Evolutionary conservation across 2,797 vertebrate species (phyloP), one percentile per base, ranked within the genome.

Genomic region (Orestias chungarensis): DNA sequence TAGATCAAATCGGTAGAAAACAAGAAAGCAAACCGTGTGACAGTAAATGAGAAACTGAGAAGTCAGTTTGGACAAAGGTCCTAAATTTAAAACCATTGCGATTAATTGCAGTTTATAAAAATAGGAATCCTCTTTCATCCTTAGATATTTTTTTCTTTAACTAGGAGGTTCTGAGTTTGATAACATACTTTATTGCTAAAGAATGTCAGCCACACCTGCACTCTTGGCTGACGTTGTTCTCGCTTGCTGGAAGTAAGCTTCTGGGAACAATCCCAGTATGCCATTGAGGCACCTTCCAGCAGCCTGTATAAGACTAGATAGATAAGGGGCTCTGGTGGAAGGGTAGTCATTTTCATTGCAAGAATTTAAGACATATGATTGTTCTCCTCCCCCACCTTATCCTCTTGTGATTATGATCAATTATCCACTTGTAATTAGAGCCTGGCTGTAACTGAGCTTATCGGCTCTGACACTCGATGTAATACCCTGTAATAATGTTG

Each of bases 401-500:
- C 82, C 87, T 88, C 86, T 87, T 85, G 82, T 89, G 88, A 91
- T 92, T 90, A 90, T 85, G 88, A 91, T 91, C 88, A 92, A 89
- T 93, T 93, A 92, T 91, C 83, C 87, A 87, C 82, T 91, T 86
- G 77, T 91, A 90, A 92, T 91, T 92, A 91, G 76, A 93, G 78
- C 79, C 82, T 89, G 79, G 81, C 88, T 91, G 84, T 89, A 88
- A 88, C 86, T 89, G 87, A 82, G 82, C 86, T 82, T 85, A 87
- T 87, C 74, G 80, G 83, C 81, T 75, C 80, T 88, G 82, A 83
- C 81, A 89, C 82, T 88, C 87, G 73, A 83, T 87, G 83, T 89
- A 90, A 90, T 87, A 89, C 86, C 87, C 87, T 86, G 75, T 88
- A 92, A 92, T 92, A 90, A 90, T 81, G 80, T 86, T 90, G 87